Evolutionary conservation across 2,113 vertebrate species (phyloP).

Genomic region (Thymallus thymallus): DNA sequence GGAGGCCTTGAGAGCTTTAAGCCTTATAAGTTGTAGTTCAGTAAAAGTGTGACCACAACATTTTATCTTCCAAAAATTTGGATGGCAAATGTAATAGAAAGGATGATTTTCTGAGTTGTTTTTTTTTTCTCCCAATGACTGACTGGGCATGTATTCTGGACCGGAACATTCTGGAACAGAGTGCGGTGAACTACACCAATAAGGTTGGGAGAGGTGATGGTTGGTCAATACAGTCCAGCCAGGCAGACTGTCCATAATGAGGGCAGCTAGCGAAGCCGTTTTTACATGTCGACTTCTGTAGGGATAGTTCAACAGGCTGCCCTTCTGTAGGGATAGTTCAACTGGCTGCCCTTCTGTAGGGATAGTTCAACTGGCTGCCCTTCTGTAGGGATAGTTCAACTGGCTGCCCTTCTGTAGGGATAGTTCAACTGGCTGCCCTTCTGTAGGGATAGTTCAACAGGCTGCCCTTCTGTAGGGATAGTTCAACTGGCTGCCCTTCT

Average conservation of each 20-base stretch:
- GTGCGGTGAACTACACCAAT: constrained; percentile 12
- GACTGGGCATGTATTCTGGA: constrained; percentile 32
- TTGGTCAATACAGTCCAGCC: constrained; percentile 43
- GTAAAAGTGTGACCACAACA: not conserved
- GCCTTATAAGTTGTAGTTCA: too few species aligned
- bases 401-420: constrained; percentile 14
- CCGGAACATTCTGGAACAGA: constrained; percentile 42
- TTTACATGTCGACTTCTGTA: constrained; percentile 39
- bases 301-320: constrained; percentile 31
- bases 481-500: constrained; percentile 13
- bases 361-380: constrained; percentile 28
- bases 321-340: constrained; percentile 36
- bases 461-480: constrained; percentile 31
- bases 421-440: constrained; percentile 27
- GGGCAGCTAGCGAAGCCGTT: constrained; percentile 27
- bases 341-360: constrained; percentile 14
- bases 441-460: constrained; percentile 35
- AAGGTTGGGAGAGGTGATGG: constrained; percentile 41
- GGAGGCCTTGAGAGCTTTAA: too few species aligned
- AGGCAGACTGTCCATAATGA: constrained; percentile 54
- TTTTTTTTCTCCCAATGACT: not conserved
- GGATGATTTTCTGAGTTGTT: too few species aligned
- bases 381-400: constrained; percentile 38
- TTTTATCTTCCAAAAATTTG: not conserved
- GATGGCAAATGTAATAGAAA: not conserved